Evolutionary conservation across 2,797 vertebrate species (phyloP).

Genomic region (Enteromius paludinosus): DNA sequence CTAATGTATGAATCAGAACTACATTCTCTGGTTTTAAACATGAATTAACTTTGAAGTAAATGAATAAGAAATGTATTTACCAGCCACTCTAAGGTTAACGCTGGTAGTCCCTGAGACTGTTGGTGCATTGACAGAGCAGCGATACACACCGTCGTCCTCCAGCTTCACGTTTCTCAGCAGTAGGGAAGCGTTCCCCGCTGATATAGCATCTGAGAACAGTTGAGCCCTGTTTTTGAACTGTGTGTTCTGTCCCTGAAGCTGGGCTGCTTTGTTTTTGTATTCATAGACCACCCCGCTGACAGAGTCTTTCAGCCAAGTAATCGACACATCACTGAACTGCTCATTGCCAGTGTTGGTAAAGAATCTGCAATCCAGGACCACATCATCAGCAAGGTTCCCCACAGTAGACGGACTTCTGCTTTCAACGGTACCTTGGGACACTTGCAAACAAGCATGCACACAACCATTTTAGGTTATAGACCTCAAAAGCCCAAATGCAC

Average conservation of each 20-base stretch:
- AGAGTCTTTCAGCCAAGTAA: conserved; percentile 81
- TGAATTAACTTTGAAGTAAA: background rate
- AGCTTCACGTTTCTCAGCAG: conserved; percentile 71
- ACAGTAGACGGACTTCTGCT: conserved; percentile 63
- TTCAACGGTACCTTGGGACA: conserved; percentile 34
- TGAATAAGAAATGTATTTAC: conserved; percentile 63
- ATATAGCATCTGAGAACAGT: conserved; percentile 66
- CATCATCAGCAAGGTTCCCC: conserved; percentile 66
- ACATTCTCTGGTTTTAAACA: background rate
- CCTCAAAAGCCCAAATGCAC: background rate
- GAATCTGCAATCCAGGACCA: conserved; percentile 72
- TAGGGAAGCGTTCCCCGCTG: conserved; percentile 77
- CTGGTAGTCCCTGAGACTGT: conserved; percentile 69
- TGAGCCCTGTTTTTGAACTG: conserved; percentile 74
- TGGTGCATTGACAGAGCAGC: conserved; percentile 72
- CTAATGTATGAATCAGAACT: background rate
- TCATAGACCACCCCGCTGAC: conserved; percentile 76
- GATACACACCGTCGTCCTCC: conserved; percentile 74
- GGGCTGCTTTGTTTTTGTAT: conserved; percentile 71
- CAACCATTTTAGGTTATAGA: background rate
- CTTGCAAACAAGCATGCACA: conserved; percentile 34
- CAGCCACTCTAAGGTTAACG: conserved; percentile 78
- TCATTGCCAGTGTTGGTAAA: background rate
- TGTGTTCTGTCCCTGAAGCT: conserved; percentile 72
- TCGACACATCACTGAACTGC: conserved; percentile 59